Percentiles rank a stretch among this genome's conserved stretches.
Conservation (phyloP, 2,888 invertebrate genomes). For the Metellina segmentata region DNA sequence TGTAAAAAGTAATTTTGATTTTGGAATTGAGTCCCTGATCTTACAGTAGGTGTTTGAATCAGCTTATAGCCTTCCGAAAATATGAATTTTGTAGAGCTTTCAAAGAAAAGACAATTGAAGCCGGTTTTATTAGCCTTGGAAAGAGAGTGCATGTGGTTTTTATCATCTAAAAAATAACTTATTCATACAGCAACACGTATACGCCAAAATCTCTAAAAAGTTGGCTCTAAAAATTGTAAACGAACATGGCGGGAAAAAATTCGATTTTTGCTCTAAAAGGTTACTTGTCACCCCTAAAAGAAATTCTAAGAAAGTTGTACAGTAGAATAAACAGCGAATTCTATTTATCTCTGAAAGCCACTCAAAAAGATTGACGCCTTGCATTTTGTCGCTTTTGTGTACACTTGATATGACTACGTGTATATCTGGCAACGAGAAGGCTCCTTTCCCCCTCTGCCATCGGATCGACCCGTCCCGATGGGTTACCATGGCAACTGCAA, state of each 20-base stretch:
- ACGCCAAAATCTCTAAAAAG: background rate
- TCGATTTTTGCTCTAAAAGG: slow-evolving; percentile 1
- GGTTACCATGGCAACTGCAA: slow-evolving; percentile 62
- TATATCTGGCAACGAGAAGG: slow-evolving; percentile 52
- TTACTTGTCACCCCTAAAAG: background rate
- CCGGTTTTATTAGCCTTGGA: no score
- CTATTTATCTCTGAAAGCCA: slow-evolving; percentile 48
- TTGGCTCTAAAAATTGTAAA: background rate
- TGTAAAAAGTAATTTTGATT: no score
- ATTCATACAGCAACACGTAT: background rate
- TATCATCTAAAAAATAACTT: background rate
- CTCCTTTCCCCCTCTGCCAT: slow-evolving; percentile 6
- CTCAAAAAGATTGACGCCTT: slow-evolving; percentile 67
- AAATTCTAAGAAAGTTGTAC: background rate
- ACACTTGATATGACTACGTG: slow-evolving; percentile 64
- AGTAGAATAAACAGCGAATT: background rate
- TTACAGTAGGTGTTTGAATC: no score
- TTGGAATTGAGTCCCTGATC: no score
- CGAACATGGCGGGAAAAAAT: background rate
- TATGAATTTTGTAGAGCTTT: no score
- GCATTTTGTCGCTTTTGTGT: slow-evolving; percentile 66
- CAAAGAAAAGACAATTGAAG: no score
- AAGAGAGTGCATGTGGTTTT: background rate
- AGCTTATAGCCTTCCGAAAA: no score
- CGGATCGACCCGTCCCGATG: slow-evolving; percentile 65